These are phyloP conservation scores for Serinus canaria DNA, from an alignment of 2,113 vertebrate genomes.

Conservation along the genomic window DNA sequence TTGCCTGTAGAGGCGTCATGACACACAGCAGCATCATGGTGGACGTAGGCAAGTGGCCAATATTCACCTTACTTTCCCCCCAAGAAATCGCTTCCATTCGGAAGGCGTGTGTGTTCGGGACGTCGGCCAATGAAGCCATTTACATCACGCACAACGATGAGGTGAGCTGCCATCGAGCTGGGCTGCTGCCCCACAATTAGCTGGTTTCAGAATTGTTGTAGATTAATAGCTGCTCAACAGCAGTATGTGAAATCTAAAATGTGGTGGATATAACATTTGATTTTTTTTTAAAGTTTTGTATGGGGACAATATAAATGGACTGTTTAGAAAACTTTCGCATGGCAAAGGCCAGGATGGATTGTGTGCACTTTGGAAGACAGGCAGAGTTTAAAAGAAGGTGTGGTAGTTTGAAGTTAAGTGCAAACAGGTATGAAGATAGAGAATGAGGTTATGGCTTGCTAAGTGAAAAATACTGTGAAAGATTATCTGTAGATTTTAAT, in stretches of 20 bases:
- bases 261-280: rapidly evolving
- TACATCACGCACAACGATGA: conserved; percentile 89
- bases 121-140: conserved; percentile 90
- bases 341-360: not conserved
- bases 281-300: not conserved
- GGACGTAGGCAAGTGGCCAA: conserved; percentile 94
- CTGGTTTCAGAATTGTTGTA: not conserved
- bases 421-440: not conserved
- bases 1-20: conserved; percentile 20
- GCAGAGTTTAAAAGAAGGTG: not conserved
- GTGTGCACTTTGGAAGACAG: not conserved
- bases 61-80: conserved; percentile 88
- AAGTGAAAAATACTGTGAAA: not conserved
- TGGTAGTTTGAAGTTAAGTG: not conserved
- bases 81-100: conserved; percentile 85
- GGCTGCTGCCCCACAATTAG: rapidly evolving
- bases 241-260: not conserved
- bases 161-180: conserved; percentile 66
- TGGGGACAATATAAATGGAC: not conserved
- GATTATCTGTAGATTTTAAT: not conserved
- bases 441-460: not conserved
- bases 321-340: not conserved
- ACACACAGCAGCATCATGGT: conserved; percentile 80
- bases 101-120: conserved; percentile 92
- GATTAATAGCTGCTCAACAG: not conserved